Percentiles rank a stretch among this genome's conserved stretches.
These are phyloP conservation scores for Glyptemys insculpta DNA, from an alignment of 2,797 vertebrate genomes.

Conservation along the genomic window DNA sequence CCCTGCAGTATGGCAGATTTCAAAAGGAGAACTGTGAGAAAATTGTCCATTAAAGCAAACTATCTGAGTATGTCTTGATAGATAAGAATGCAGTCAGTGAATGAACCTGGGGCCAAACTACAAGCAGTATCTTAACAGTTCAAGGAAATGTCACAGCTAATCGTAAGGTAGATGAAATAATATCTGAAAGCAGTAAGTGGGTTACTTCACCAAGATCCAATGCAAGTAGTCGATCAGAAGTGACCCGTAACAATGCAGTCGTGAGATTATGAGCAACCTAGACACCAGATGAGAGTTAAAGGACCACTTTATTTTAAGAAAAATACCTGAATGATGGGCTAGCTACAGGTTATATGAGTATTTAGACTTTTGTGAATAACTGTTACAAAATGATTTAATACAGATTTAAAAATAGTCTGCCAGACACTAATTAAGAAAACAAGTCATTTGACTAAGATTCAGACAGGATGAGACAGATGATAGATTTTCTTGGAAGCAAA, in stretches of 20 bases:
- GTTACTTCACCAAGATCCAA: background rate
- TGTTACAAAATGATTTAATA: background rate
- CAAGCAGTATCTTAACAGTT: background rate
- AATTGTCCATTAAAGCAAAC: constrained; percentile 7
- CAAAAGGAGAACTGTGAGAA: constrained; percentile 5
- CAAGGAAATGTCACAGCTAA: background rate
- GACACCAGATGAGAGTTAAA: background rate
- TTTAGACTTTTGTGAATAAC: fast-evolving
- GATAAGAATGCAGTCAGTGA: fast-evolving
- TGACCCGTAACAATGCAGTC: fast-evolving
- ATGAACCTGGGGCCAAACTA: background rate
- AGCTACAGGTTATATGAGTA: fast-evolving
- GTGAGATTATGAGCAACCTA: background rate
- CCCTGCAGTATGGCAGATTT: background rate
- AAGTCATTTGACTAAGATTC: background rate
- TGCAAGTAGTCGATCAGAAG: background rate
- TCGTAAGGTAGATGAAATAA: background rate
- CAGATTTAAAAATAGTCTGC: background rate
- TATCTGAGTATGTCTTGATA: background rate
- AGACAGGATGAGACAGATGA: background rate
- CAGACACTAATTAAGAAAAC: background rate
- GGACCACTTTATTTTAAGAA: background rate
- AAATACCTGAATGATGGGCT: fast-evolving
- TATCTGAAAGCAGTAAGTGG: background rate
- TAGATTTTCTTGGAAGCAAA: background rate